A percentile compares a stretch with the other conserved stretches of the same genome.
phyloP scores from a whole-genome alignment of 2,888 invertebrate genomes.

The Synergus itoensis region DNA sequence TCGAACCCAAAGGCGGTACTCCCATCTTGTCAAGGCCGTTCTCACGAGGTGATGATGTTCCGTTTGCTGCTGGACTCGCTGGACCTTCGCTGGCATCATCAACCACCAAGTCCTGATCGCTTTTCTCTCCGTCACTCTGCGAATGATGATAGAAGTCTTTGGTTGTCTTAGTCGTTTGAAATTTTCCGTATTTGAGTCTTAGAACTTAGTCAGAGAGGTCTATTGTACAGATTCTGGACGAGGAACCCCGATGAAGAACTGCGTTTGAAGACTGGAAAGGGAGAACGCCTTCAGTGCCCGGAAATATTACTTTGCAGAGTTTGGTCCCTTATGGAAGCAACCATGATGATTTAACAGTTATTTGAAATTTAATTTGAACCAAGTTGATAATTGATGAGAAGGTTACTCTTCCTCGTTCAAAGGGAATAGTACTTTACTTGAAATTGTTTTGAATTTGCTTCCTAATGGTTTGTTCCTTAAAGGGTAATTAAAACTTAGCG shows the following conservation, averaged over 20 bases:
- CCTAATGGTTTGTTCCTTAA: not conserved
- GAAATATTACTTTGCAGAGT: not conserved
- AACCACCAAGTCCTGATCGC: slow-evolving; percentile 95
- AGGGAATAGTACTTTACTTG: no score
- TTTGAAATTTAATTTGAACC: not conserved
- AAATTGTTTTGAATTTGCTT: no score
- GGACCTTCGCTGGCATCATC: slow-evolving; percentile 97
- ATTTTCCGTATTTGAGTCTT: not conserved
- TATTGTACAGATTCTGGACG: slow-evolving; percentile 4
- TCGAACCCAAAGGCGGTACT: slow-evolving; percentile 68
- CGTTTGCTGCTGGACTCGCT: slow-evolving; percentile 88
- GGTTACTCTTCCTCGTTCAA: no score
- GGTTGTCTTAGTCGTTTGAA: not conserved
- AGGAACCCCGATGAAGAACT: slow-evolving; percentile 7
- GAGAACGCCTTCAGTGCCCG: slow-evolving; percentile 14
- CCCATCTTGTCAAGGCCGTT: slow-evolving; percentile 90
- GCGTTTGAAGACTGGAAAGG: slow-evolving; percentile 17
- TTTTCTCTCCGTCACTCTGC: slow-evolving; percentile 90
- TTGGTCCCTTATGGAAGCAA: not conserved
- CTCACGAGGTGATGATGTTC: slow-evolving; percentile 91
- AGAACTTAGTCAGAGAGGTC: slow-evolving; percentile 1
- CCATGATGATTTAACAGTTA: not conserved
- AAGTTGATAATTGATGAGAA: not conserved
- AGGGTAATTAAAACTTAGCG: not conserved
- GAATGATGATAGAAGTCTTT: slow-evolving; percentile 41